A percentile compares a stretch with the other conserved stretches of the same genome.
Conservation (phyloP, 2,797 vertebrate species). For the Acomys russatus region DNA sequence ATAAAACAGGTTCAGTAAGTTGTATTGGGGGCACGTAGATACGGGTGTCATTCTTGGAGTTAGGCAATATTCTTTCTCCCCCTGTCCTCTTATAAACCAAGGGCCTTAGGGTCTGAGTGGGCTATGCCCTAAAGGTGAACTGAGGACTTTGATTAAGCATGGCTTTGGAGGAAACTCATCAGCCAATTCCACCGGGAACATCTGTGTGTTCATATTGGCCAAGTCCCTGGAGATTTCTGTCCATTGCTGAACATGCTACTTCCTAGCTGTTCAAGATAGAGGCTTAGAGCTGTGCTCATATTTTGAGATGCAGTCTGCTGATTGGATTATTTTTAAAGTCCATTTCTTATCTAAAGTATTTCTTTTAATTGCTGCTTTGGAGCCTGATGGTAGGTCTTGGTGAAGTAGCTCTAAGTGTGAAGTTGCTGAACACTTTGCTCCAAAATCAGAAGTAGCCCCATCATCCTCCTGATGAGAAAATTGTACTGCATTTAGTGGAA, state of each 20-base stretch:
- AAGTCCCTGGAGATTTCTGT: slow-evolving; percentile 68
- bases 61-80: neutral
- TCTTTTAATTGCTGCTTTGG: slow-evolving; percentile 72
- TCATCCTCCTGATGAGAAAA: slow-evolving; percentile 50
- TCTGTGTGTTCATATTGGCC: slow-evolving; percentile 75
- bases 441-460: slow-evolving; percentile 42
- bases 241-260: slow-evolving; percentile 73
- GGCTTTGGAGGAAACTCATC: slow-evolving; percentile 72
- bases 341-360: slow-evolving; percentile 77
- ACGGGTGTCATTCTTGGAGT: neutral
- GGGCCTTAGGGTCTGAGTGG: slow-evolving; percentile 7
- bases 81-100: neutral
- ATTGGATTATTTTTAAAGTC: slow-evolving; percentile 81
- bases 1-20: neutral
- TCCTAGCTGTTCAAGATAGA: slow-evolving; percentile 70
- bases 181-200: slow-evolving; percentile 68
- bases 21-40: neutral
- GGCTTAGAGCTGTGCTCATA: slow-evolving; percentile 79
- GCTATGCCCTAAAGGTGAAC: slow-evolving; percentile 74
- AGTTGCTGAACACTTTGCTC: slow-evolving; percentile 32
- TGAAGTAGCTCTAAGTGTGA: slow-evolving; percentile 64
- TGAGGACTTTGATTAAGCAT: slow-evolving; percentile 69
- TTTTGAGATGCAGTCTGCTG: slow-evolving; percentile 81
- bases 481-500: neutral
- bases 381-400: neutral